Evolutionary conservation across 2,113 vertebrate species (phyloP), one percentile per base, ranked within the genome.

Genomic region (Psittacula cyanocephala): DNA sequence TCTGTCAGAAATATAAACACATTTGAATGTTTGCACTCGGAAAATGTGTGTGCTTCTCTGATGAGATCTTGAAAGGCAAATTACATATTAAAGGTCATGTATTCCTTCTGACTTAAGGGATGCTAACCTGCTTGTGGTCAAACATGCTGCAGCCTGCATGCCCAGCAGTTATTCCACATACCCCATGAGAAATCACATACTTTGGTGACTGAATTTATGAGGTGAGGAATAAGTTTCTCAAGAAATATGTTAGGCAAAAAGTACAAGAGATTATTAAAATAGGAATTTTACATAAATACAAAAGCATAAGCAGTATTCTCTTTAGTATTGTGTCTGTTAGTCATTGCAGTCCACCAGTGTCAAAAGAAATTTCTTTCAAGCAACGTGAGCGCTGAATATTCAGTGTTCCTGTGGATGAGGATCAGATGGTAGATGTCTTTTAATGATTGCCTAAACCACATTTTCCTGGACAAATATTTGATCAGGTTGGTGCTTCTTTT

Each of bases 281-380:
- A 13, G 1, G 8, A 41, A 4, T 35, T 47, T 70, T 47, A 25
- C 41, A 25, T n/a, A 35, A 37, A 35, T 33, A 23, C 17, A 7
- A 9, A 80, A 41, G 24, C 7, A 7, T 9, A 15, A 44, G 33
- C 6, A 3, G 5, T 52, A 27, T 52, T 33, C 7, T 46, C 33
- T 37, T 39, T 10, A 6, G 5, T 10, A 3, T 25, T 15, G 4
- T 27, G 16, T 39, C 27, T 35, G 0, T 33, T 39, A 8, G 25
- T 29, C 0, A 0, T 13, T 43, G 22, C 7, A 7, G 17, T 31
- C 55, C 20, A 11, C 11, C 9, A 4, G 3, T 1, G 24, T n/a
- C 6, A 0, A 17, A 49, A 39, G 19, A 82, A 17, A 35, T 59
- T 13, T 33, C 17, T 35, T n/a, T 52, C 11, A 20, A 28, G 14